Conservation (phyloP, 2,797 vertebrate species). For the Chaunax sp. region DNA sequence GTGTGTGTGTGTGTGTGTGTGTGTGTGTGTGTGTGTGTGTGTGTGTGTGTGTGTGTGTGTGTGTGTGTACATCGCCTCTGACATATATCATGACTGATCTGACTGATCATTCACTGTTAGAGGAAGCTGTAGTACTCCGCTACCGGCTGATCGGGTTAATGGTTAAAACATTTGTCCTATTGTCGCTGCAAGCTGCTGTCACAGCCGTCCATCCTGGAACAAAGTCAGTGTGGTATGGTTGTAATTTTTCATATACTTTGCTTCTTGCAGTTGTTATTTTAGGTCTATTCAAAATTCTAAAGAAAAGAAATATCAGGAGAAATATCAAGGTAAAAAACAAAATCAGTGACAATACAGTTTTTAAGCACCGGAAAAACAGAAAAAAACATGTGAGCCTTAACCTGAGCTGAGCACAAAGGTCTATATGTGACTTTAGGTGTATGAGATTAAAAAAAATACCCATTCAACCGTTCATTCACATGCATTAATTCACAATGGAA, state of each 20-base stretch:
- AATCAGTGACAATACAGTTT: constrained; percentile 6
- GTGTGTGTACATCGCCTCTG: constrained; percentile 9
- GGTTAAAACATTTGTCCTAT: constrained; percentile 52
- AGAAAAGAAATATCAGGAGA: background rate
- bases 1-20: too few species aligned
- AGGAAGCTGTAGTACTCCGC: constrained; percentile 44
- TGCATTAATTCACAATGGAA: constrained; percentile 11
- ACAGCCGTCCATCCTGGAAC: constrained; percentile 13
- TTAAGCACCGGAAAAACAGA: too few species aligned
- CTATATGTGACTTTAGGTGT: constrained; percentile 6
- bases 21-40: too few species aligned
- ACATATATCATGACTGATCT: constrained; percentile 40
- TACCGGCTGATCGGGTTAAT: constrained; percentile 58
- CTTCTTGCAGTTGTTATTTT: background rate
- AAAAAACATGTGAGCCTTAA: background rate
- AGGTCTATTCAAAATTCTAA: background rate
- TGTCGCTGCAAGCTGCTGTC: constrained; percentile 42
- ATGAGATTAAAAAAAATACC: background rate
- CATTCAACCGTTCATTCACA: constrained; percentile 3
- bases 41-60: too few species aligned
- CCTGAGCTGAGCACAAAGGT: constrained; percentile 8
- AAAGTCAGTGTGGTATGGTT: constrained; percentile 12
- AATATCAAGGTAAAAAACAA: background rate
- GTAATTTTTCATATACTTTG: constrained; percentile 9
- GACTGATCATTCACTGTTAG: constrained; percentile 42